Evolutionary conservation across 2,797 vertebrate species (phyloP).

Genomic region (Crocodylus rhombifer): DNA sequence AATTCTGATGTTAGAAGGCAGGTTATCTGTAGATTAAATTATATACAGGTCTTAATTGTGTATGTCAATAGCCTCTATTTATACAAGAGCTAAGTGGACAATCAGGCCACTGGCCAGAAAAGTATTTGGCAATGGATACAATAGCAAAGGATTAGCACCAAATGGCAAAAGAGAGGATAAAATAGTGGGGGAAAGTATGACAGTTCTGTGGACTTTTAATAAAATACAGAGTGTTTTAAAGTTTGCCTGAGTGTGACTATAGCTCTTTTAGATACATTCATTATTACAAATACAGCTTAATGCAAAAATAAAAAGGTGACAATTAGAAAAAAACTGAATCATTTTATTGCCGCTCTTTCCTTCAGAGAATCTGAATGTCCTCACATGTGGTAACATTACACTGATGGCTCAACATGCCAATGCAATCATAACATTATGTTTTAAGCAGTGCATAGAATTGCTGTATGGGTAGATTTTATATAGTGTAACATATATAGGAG

Average conservation of each 20-base stretch:
- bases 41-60: not conserved
- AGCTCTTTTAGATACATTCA: not conserved
- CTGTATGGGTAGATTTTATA: not conserved
- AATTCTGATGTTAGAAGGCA: not conserved
- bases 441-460: not conserved
- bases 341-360: not conserved
- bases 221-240: not conserved
- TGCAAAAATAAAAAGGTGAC: not conserved
- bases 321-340: not conserved
- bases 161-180: not conserved
- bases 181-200: not conserved
- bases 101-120: not conserved
- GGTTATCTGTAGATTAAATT: not conserved
- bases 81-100: not conserved
- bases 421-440: not conserved
- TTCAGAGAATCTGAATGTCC: accelerated
- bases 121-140: not conserved
- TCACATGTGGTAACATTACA: not conserved
- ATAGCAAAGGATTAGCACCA: too few species aligned
- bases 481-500: not conserved
- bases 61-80: not conserved
- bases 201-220: not conserved
- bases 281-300: not conserved
- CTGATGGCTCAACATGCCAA: not conserved
- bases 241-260: not conserved